Evolutionary conservation across 1,140 invertebrate genomes (phyloP), one percentile per base, ranked within the genome.

Genomic region (Aphelinus atriplicis): DNA sequence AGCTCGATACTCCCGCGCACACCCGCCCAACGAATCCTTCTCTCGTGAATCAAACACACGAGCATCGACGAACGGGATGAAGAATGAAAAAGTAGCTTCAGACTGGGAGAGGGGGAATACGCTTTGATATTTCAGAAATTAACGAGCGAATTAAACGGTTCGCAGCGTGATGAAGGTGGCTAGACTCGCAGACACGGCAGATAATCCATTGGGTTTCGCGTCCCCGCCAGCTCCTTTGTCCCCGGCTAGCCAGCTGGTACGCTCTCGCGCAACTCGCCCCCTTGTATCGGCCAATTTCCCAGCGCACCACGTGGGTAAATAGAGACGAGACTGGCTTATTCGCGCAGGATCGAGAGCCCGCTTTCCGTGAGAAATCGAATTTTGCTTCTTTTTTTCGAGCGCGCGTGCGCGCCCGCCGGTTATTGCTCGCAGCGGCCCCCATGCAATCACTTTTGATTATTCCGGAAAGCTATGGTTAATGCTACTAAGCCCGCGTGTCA

Each of bases 261-360:
- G 9, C 4, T 53, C 0, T 53, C 51, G 51, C 51, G 51, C 9
- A 53, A 3, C 51, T 53, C 9, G 26, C 7, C 42, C 43, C 26
- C 51, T 26, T 56, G 43, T 42, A n/a, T 47, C 42, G 51, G 65
- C 50, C 65, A 56, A 67, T 67, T 67, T 67, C 65, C 65, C 9
- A 3, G 7, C 48, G 7, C 26, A 3, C 45, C 62, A 48, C 53
- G 43, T n/a, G 65, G 65, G 53, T 57, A 67, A 67, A 67, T 67
- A 67, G 3, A 67, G 51, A 26, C 47, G 26, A 65, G 62, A 64
- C 26, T 26, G 26, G 26, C 26, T 26, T 26, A 26, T 26, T 26
- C 26, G 26, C 26, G 26, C 26, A 48, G 7, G 9, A 48, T 10
- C 26, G 9, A 7, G 10, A 4, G 7, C 4, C 26, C 56, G 10